Conservation (phyloP, 1,140 invertebrate genomes). For the Drosophila saltans region DNA sequence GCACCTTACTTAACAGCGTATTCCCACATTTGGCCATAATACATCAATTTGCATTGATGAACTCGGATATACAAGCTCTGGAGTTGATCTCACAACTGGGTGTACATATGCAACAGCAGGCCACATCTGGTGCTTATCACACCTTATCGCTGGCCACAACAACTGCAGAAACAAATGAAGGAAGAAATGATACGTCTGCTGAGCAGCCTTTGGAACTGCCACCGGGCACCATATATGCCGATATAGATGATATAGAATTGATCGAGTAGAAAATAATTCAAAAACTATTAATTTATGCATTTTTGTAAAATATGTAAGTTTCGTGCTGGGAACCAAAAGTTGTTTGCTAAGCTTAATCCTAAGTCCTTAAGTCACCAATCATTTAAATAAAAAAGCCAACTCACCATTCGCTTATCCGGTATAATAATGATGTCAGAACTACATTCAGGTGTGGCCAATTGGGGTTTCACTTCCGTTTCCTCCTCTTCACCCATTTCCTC, state of each 20-base stretch:
- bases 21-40: constrained; percentile 78
- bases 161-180: not conserved
- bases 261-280: constrained; percentile 55
- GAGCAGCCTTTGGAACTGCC: constrained; percentile 46
- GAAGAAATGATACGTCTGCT: constrained; percentile 45
- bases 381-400: constrained; percentile 31
- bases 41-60: constrained; percentile 75
- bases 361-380: constrained; percentile 22
- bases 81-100: constrained; percentile 77
- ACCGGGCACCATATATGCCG: constrained; percentile 68
- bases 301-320: no score
- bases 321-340: no score
- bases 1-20: constrained; percentile 59
- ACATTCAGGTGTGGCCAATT: constrained; percentile 63
- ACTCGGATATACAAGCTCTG: constrained; percentile 73
- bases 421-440: constrained; percentile 69
- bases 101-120: constrained; percentile 78
- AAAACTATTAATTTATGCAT: no score
- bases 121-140: constrained; percentile 62
- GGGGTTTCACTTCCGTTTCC: constrained; percentile 58
- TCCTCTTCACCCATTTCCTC: constrained; percentile 51
- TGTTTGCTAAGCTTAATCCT: constrained; percentile 27
- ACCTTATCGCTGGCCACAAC: constrained; percentile 54
- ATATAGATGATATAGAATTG: constrained; percentile 78
- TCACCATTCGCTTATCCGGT: constrained; percentile 71